phyloP scores from a whole-genome alignment of 2,888 invertebrate genomes.

The Nymphalis polychloros region DNA sequence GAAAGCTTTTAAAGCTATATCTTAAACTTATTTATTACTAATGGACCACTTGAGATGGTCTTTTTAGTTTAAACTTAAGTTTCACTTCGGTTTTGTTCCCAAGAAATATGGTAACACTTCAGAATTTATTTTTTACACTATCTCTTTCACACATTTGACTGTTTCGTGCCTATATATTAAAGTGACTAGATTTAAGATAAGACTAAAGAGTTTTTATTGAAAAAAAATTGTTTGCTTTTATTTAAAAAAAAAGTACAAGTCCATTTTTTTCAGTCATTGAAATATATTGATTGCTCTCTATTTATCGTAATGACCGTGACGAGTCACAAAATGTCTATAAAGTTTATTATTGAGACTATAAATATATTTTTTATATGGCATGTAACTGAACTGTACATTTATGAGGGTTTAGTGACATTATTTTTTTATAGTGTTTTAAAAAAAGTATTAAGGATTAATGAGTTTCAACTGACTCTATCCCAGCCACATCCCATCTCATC shows the following conservation, averaged over 20 bases:
- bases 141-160: conserved; percentile 22
- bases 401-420: too few relatives aligned
- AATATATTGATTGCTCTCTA: background rate
- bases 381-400: background rate
- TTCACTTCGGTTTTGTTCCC: conserved; percentile 50
- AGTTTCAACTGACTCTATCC: background rate
- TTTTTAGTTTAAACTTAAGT: conserved; percentile 47
- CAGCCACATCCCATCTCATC: too few relatives aligned
- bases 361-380: background rate
- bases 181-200: background rate
- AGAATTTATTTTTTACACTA: conserved; percentile 34
- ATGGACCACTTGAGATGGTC: conserved; percentile 62
- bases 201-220: background rate
- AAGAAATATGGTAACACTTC: conserved; percentile 59
- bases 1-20: conserved; percentile 76
- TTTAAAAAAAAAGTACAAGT: background rate
- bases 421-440: too few relatives aligned
- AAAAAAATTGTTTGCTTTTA: conserved; percentile 2
- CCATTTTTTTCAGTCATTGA: background rate
- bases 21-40: conserved; percentile 71
- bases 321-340: background rate
- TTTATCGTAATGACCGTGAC: background rate
- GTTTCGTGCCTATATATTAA: background rate
- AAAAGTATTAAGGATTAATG: background rate
- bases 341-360: background rate